Evolutionary conservation across 2,113 vertebrate genomes (phyloP).

Genomic region (Genyomyrus donnyi): DNA sequence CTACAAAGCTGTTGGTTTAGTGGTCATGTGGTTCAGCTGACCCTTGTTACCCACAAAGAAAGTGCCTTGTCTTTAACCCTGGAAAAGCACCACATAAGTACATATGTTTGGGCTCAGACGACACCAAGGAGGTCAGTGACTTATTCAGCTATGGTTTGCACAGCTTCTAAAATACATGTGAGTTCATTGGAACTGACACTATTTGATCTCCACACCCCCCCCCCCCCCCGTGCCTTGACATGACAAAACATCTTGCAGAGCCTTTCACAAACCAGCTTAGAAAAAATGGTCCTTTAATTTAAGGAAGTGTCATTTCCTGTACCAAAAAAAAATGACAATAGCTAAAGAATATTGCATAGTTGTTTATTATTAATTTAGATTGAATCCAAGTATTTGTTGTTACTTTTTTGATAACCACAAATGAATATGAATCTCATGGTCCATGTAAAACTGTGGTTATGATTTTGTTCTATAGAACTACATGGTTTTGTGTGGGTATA

Average conservation of each 20-base stretch:
- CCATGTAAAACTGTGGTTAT: not conserved
- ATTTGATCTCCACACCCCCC: not conserved
- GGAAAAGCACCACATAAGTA: not conserved
- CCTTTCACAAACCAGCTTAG: not conserved
- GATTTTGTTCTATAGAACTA: not conserved
- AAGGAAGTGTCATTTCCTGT: not conserved
- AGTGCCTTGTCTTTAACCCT: not conserved
- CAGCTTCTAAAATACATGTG: not conserved
- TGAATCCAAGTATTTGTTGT: not conserved
- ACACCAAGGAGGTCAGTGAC: not conserved
- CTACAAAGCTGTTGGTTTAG: constrained; percentile 8
- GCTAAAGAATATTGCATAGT: not conserved
- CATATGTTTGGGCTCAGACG: not conserved
- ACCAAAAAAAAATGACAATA: not conserved
- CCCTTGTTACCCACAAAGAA: not conserved
- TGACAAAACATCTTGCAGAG: not conserved
- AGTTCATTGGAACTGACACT: not conserved
- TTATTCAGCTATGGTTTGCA: not conserved
- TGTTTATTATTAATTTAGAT: not conserved
- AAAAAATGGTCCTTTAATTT: not conserved
- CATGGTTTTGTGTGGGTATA: not conserved
- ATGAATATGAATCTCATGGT: not conserved
- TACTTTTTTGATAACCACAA: not conserved
- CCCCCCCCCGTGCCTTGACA: not conserved
- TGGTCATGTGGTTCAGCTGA: not conserved